Evolutionary conservation across 2,797 vertebrate genomes (phyloP), one percentile per base, ranked within the genome.

Genomic region (Gymnoscopelus microlampas): DNA sequence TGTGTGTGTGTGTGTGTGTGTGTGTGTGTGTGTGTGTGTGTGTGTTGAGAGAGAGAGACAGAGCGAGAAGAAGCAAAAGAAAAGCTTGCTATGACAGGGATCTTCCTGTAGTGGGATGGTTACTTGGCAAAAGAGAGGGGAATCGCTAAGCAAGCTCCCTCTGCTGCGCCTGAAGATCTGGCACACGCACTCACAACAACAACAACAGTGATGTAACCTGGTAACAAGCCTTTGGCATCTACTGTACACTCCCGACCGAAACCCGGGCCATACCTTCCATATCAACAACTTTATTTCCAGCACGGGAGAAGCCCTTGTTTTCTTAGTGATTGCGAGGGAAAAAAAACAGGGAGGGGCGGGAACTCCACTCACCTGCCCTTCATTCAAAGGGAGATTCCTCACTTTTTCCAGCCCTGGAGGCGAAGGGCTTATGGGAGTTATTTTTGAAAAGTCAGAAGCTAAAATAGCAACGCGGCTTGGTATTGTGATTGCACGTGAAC

Each of bases 151-250:
- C 80, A 81, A 91, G 89, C 84, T 89, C 88, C 88, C 82, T 92
- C 82, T 88, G 86, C 91, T 88, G 86, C 68, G 87, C 91, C 89
- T 91, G 81, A 90, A 93, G 92, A 92, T 88, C 88, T 93, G 91
- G 92, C 93, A 89, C 79, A 76, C 61, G 77, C 74, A 81, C 85
- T 91, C 91, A 93, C 91, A 94, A 94, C 91, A 94, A 89, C 87
- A 92, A 89, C 87, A 92, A 93, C 91, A 91, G 89, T 91, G 91
- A 91, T 91, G 93, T 94, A 92, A 93, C 94, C 93, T 93, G 91
- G 93, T 93, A 94, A 94, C 93, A 87, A 92, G 92, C 71, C 84
- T 83, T 87, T 89, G 89, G 90, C 90, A 90, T 89, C 83, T 80
- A 78, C 39, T 44, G 39, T 44, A 44, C 76, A 74, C 88, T 90